Percentiles rank a stretch among this genome's conserved stretches.
phyloP scores from a whole-genome alignment of 1,140 invertebrate genomes.

The Bombus difficillimus region DNA sequence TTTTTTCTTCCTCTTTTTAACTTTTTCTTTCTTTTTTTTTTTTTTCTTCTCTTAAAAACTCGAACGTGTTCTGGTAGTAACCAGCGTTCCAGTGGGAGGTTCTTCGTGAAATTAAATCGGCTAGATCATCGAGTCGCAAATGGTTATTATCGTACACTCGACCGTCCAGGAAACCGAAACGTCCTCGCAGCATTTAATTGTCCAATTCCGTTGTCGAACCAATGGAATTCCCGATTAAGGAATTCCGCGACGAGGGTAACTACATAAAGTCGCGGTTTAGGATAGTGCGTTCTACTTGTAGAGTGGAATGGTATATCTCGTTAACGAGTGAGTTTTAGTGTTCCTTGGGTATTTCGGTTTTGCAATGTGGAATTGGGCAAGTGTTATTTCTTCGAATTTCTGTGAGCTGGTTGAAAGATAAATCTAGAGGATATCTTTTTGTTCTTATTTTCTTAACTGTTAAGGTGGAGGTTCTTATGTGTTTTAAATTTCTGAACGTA shows the following conservation, averaged over 20 bases:
- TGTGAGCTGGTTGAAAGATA: too few species aligned
- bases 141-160: constrained; percentile 48
- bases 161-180: not conserved
- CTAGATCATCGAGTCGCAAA: constrained; percentile 43
- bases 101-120: constrained; percentile 47
- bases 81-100: constrained; percentile 18
- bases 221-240: not conserved
- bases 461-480: too few species aligned
- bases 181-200: constrained; percentile 12
- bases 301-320: too few species aligned
- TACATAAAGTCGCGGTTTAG: too few species aligned
- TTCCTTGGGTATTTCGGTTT: too few species aligned
- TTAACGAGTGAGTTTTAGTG: too few species aligned
- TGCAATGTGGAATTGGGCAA: too few species aligned
- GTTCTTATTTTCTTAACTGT: too few species aligned
- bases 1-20: not conserved
- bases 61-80: constrained; percentile 28
- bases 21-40: not conserved
- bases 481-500: too few species aligned
- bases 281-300: too few species aligned
- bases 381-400: too few species aligned
- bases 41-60: constrained; percentile 37
- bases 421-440: too few species aligned
- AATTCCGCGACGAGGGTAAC: not conserved
- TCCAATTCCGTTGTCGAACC: constrained; percentile 7